These are phyloP conservation scores for Eupeodes latifasciatus DNA, from an alignment of 2,888 invertebrate species.

Conservation along the genomic window DNA sequence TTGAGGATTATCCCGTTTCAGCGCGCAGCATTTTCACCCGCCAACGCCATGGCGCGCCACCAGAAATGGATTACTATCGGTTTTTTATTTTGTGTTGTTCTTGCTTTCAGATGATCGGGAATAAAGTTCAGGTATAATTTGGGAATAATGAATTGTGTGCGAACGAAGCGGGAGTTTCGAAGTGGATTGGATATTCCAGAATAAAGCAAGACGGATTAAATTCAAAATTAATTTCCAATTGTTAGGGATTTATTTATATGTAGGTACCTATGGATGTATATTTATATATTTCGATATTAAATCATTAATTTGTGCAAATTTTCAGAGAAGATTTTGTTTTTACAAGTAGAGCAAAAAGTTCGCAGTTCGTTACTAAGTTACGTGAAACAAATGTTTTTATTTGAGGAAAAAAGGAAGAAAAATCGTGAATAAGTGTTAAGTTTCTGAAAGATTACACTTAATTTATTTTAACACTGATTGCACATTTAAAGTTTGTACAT, in stretches of 20 bases:
- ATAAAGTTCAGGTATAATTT: constrained; percentile 62
- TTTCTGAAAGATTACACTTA: no score
- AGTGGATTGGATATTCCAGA: constrained; percentile 61
- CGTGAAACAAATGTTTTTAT: neutral
- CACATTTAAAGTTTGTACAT: no score
- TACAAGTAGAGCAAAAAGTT: no score
- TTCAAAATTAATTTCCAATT: constrained; percentile 69
- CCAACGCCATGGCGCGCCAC: neutral
- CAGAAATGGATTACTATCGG: constrained; percentile 63
- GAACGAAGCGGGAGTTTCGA: constrained; percentile 18
- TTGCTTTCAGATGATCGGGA: constrained; percentile 35
- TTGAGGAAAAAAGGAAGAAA: neutral
- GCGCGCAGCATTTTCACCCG: neutral
- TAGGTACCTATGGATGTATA: no score
- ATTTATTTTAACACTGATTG: no score
- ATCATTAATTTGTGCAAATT: constrained; percentile 20
- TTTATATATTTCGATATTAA: neutral
- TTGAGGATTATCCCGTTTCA: constrained; percentile 48
- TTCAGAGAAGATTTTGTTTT: neutral
- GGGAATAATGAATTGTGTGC: constrained; percentile 66
- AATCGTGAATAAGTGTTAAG: no score
- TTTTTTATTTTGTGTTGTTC: constrained; percentile 13
- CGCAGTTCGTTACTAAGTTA: neutral
- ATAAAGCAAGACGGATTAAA: constrained; percentile 58
- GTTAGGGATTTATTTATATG: constrained; percentile 35